phyloP scores from a whole-genome alignment of 2,797 vertebrate species.

The Lepilemur ruficaudatus region DNA sequence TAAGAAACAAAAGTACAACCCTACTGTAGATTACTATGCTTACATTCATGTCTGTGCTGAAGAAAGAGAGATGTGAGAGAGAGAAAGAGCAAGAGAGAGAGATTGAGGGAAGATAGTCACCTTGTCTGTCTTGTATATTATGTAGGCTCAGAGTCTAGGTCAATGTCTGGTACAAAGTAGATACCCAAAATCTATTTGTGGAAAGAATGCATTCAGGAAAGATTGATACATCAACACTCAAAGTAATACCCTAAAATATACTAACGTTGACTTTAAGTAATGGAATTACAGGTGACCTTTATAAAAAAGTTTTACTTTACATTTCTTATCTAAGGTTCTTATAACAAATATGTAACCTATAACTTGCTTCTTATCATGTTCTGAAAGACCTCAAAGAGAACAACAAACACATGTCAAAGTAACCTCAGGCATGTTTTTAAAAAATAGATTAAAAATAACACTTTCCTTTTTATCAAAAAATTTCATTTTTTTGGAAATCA shows the following conservation, averaged over 20 bases:
- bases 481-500: neutral
- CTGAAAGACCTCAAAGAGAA: neutral
- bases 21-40: neutral
- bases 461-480: neutral
- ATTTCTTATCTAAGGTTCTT: neutral
- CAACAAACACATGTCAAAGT: neutral
- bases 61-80: neutral
- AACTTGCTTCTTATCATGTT: neutral
- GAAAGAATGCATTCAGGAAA: neutral
- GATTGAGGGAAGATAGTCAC: neutral
- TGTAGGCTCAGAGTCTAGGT: neutral
- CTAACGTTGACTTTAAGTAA: neutral
- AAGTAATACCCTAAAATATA: neutral
- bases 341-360: neutral
- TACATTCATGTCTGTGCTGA: neutral
- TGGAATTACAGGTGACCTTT: neutral
- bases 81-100: neutral
- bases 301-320: neutral
- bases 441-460: neutral
- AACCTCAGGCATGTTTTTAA: neutral
- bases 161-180: neutral
- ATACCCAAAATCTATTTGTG: neutral
- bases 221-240: neutral
- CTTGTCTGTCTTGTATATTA: neutral
- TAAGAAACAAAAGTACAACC: neutral